Conservation (phyloP, 2,113 vertebrate species). For the Jacana jacana region DNA sequence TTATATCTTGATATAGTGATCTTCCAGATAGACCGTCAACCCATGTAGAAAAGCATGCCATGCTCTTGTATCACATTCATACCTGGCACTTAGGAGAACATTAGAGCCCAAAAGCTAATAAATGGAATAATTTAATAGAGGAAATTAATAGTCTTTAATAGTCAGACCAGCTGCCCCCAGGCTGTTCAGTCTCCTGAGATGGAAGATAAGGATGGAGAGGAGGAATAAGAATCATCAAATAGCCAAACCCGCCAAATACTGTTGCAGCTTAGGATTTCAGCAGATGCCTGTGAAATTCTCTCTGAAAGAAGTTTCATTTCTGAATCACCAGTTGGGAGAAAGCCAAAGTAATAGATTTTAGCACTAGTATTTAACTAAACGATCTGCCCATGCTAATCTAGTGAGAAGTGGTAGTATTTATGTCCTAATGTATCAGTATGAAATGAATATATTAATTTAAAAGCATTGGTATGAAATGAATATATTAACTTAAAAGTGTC, state of each 20-base stretch:
- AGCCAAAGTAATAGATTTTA: neutral
- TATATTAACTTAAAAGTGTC: neutral
- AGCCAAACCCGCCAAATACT: neutral
- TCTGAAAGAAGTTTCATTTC: neutral
- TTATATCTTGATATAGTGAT: neutral
- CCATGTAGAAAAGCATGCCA: neutral
- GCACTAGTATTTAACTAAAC: neutral
- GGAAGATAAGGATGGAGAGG: too few relatives aligned
- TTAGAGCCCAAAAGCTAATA: neutral
- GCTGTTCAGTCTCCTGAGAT: too few relatives aligned
- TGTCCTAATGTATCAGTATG: neutral
- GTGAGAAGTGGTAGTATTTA: neutral
- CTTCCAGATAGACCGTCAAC: neutral
- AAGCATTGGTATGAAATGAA: neutral
- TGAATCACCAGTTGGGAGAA: neutral
- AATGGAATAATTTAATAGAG: neutral
- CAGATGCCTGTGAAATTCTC: conserved; percentile 4
- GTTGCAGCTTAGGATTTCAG: neutral
- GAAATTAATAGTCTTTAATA: neutral
- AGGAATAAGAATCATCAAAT: neutral
- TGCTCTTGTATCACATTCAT: neutral
- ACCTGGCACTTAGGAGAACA: neutral
- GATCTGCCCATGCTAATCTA: neutral
- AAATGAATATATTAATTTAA: neutral
- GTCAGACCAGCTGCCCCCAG: too few relatives aligned